These are phyloP conservation scores for Halcyon leucocephala DNA, from an alignment of 2,797 vertebrate genomes.

Conservation along the genomic window DNA sequence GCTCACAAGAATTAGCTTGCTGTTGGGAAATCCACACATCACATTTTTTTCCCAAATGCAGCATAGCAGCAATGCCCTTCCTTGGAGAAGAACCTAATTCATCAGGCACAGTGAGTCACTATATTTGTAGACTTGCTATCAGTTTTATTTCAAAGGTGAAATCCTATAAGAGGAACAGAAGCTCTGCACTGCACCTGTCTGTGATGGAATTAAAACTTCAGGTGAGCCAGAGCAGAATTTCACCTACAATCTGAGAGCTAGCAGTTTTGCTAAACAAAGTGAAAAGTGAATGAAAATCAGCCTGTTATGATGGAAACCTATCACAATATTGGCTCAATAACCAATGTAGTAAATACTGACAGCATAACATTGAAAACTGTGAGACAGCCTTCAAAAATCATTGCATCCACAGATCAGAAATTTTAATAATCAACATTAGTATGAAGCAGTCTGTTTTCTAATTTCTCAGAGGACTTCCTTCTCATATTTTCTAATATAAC, in stretches of 20 bases:
- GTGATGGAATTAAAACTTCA: not conserved
- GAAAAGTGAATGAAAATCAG: not conserved
- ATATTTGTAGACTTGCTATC: not conserved
- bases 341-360: not conserved
- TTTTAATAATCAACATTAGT: not conserved
- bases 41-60: not conserved
- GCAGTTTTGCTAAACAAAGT: not conserved
- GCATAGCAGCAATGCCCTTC: not conserved
- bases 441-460: not conserved
- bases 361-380: not conserved
- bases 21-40: not conserved
- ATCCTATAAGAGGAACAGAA: not conserved
- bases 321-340: not conserved
- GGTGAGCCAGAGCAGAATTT: not conserved
- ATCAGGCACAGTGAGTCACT: not conserved
- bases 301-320: not conserved
- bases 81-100: not conserved
- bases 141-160: not conserved
- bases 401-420: not conserved
- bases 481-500: not conserved
- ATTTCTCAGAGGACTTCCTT: not conserved
- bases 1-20: not conserved
- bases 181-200: not conserved
- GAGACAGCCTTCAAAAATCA: not conserved
- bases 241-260: not conserved